Evolutionary conservation across 2,888 invertebrate genomes (phyloP), one percentile per base, ranked within the genome.

Genomic region (Glyphotaelius pellucidus): DNA sequence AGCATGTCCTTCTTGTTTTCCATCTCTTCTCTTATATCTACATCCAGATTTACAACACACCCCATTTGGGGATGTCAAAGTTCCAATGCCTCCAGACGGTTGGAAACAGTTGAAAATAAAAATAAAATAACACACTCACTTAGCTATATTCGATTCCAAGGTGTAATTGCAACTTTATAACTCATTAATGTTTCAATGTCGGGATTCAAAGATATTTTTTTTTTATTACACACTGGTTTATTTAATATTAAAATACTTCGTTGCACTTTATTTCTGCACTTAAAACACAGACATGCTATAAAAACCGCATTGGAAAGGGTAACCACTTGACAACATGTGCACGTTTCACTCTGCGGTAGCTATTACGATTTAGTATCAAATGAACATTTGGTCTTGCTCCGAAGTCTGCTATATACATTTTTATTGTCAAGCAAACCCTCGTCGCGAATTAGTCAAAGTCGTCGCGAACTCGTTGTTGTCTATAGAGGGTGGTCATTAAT

Each of bases 391-490:
- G 19, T 19, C 52, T 25, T 14, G 25, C 25, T 67, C 52, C 14
- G 5, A 67, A 67, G 52, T 67, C 25, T 19, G 52, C 52, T 19
- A 67, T 67, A 67, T 67, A 67, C 14, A 25, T 67, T 88, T 88
- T 88, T 88, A 79, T 79, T 35, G 42, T 32, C n/a, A 79, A 88
- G 88, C 11, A 35, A 52, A n/a, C 30, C 47, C 47, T 47, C 30
- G 30, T 15, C 35, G 88, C 32, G 67, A 88, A 88, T 88, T 67
- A 79, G 67, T 88, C 79, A 88, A 88, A 88, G 67, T 88, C 88
- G 38, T 67, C 35, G 88, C 14, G 79, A 79, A 88, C 79, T 88
- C 79, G 85, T 85, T 85, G 35, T 47, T 86, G 38, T 88, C 88
- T 88, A 79, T 67, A 9, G 67, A 85, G 88, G 79, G 67, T 11